Evolutionary conservation across 2,797 vertebrate species (phyloP).

Genomic region (Acipenser ruthenus): DNA sequence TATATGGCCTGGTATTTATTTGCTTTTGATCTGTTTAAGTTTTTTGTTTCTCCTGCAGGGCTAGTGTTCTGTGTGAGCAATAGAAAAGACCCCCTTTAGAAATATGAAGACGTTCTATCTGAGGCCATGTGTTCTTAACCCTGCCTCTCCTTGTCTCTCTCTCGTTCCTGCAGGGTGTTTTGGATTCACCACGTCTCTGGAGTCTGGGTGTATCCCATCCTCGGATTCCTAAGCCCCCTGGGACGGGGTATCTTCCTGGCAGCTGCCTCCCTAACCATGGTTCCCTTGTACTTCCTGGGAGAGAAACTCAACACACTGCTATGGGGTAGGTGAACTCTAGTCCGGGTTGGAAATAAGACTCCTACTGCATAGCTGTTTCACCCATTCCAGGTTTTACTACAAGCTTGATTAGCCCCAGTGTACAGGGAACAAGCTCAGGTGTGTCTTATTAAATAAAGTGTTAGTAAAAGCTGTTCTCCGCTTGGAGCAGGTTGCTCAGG

Average conservation of each 20-base stretch:
- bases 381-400: too few relatives aligned
- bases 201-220: slow-evolving; percentile 51
- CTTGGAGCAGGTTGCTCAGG: too few relatives aligned
- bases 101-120: not conserved
- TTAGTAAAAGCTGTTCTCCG: too few relatives aligned
- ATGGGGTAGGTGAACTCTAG: slow-evolving; percentile 20
- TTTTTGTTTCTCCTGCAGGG: not conserved
- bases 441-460: too few relatives aligned
- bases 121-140: not conserved
- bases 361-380: too few relatives aligned
- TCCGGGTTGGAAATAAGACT: too few relatives aligned
- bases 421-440: too few relatives aligned
- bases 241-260: slow-evolving; percentile 39
- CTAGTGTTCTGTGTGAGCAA: slow-evolving; percentile 4
- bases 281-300: slow-evolving; percentile 43
- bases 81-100: not conserved
- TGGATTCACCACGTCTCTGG: slow-evolving; percentile 39
- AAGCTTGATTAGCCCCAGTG: too few relatives aligned
- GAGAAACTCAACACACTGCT: slow-evolving; percentile 32
- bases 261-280: slow-evolving; percentile 26
- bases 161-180: slow-evolving; percentile 32
- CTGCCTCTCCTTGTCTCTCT: not conserved
- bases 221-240: slow-evolving; percentile 36
- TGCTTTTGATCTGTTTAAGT: not conserved
- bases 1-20: slow-evolving; percentile 38